Conservation (phyloP, 2,797 vertebrate genomes). For the Pteronotus mesoamericanus region DNA sequence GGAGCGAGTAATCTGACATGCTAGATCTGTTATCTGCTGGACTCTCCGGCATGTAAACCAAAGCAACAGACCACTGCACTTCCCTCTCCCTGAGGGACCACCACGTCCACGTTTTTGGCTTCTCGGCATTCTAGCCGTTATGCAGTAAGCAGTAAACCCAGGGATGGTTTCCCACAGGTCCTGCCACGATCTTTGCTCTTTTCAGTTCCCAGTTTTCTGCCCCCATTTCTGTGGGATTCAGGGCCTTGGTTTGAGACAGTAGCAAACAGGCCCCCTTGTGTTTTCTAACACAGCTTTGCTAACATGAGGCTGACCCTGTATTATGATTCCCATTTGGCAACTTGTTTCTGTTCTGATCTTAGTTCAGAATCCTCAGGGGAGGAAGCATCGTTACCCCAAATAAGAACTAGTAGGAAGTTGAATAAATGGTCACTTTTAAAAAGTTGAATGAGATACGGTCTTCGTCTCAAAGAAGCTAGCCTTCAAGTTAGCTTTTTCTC, state of each 20-base stretch:
- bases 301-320: not conserved
- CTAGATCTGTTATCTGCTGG: not conserved
- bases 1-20: not conserved
- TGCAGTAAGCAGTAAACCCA: not conserved
- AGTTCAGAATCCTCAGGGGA: not conserved
- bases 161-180: not conserved
- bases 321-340: not conserved
- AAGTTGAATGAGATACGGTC: not conserved
- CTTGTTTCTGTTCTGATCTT: not conserved
- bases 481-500: not conserved
- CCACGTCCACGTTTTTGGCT: not conserved
- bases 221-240: not conserved
- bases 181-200: not conserved
- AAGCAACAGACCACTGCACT: not conserved
- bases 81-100: not conserved
- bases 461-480: not conserved
- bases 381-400: not conserved
- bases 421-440: not conserved
- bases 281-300: not conserved
- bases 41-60: not conserved
- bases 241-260: not conserved
- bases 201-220: not conserved
- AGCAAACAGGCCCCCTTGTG: not conserved
- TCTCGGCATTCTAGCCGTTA: not conserved
- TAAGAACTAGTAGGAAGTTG: not conserved